Evolutionary conservation across 2,888 invertebrate species (phyloP), one percentile per base, ranked within the genome.

Genomic region (Diloba caeruleocephala): DNA sequence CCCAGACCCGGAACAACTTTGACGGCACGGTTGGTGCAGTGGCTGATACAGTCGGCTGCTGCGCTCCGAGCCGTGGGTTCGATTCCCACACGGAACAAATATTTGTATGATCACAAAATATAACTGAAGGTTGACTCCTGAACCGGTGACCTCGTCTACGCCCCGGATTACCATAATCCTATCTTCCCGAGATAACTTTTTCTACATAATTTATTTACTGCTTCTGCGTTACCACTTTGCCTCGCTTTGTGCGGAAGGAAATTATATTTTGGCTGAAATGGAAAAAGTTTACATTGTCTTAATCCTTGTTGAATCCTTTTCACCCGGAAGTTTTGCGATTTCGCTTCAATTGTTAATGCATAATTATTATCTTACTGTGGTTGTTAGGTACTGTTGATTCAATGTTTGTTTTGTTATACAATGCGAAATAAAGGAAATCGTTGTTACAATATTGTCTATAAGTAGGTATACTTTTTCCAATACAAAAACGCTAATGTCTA

Each of bases 191-290:
- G 63, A 59, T 54, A 68, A 71, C 68, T 76, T 80, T 79, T 81
- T 64, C 64, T 77, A 79, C 85, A 83, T 84, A 82, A 86, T 82
- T 84, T 83, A 81, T 81, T 82, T 85, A 80, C 78, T 66, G 67
- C 71, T 60, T 45, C 59, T 41, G 43, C 36, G 52, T 57, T 55
- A 49, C 59, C 49, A 59, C 64, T 56, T 64, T 48, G 60, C 37
- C 44, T 38, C 42, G 57, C 43, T 58, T 19, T 65, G 53, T 52
- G 46, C 66, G 73, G 75, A 63, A 55, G 73, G 66, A 79, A 84
- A 79, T 79, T 56, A 74, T 77, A 79, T 82, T 83, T 75, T 66
- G 67, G 67, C 69, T 44, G 71, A 73, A 62, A 83, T 79, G 74
- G 74, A 78, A 80, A 80, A 85, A 84, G 72, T 84, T 83, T 74